Evolutionary conservation across 2,888 invertebrate species (phyloP).

Genomic region (Thyatira batis): DNA sequence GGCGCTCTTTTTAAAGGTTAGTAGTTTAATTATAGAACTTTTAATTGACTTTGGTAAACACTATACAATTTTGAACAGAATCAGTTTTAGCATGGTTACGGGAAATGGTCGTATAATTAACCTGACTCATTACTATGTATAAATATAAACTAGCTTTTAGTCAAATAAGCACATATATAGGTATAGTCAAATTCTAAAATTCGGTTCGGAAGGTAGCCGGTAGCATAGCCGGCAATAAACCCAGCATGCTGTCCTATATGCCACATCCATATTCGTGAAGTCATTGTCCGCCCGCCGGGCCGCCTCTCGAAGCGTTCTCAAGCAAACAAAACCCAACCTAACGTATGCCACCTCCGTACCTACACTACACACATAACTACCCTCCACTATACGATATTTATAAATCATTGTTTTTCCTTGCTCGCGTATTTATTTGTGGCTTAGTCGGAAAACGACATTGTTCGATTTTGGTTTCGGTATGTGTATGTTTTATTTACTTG

Average conservation of each 20-base stretch:
- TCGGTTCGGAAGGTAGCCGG: no score
- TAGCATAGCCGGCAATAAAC: no score
- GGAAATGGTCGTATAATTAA: no score
- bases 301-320: slow-evolving; percentile 6
- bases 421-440: not conserved
- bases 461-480: not conserved
- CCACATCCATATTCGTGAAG: not conserved
- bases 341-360: not conserved
- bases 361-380: not conserved
- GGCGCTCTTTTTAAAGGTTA: not conserved
- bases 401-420: not conserved
- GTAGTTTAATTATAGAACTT: not conserved
- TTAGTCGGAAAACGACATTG: not conserved
- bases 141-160: no score
- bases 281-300: not conserved
- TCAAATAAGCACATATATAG: no score
- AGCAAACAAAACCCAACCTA: slow-evolving; percentile 1
- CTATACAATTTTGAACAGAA: no score
- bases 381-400: not conserved
- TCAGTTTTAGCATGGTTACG: no score
- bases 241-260: not conserved
- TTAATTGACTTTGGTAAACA: not conserved
- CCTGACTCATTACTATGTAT: no score
- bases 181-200: no score
- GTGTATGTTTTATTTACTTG: not conserved